Evolutionary conservation across 2,113 vertebrate genomes (phyloP).

Genomic region (Antennarius striatus): DNA sequence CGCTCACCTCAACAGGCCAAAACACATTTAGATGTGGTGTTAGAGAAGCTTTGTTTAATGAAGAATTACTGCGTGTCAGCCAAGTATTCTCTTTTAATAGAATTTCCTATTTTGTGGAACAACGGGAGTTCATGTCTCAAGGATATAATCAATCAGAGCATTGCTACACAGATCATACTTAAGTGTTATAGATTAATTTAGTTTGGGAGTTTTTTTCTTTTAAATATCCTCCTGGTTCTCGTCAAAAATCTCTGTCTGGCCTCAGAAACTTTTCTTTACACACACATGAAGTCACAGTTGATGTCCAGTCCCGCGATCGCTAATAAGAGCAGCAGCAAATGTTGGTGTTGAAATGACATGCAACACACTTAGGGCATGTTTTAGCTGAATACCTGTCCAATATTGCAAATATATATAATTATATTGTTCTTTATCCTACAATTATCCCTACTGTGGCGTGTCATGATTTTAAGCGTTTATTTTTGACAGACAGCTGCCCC

Average conservation of each 20-base stretch:
- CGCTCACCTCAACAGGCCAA: background rate
- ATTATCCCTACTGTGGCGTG: conserved; percentile 67
- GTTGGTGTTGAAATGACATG: conserved; percentile 17
- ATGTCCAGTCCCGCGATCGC: conserved; percentile 32
- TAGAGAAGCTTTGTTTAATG: background rate
- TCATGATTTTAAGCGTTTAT: conserved; percentile 65
- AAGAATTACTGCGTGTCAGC: background rate
- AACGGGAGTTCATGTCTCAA: conserved; percentile 4
- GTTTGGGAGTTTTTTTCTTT: background rate
- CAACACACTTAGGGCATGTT: conserved; percentile 50
- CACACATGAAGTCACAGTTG: background rate
- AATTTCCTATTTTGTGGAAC: background rate
- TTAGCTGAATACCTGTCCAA: conserved; percentile 51
- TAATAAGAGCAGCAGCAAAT: conserved; percentile 25
- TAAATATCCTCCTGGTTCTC: too few species aligned
- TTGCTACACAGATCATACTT: background rate
- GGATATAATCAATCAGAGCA: background rate
- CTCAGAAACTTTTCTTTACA: background rate
- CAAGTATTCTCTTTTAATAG: background rate
- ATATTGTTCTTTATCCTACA: conserved; percentile 69
- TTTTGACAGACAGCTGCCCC: conserved; percentile 79
- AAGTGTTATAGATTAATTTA: background rate
- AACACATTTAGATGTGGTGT: background rate
- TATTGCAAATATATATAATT: conserved; percentile 69
- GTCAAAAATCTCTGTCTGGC: background rate